Base-by-base conservation (phyloP, 2,888 invertebrate species). In the Drosophila parthenogenetica region DNA sequence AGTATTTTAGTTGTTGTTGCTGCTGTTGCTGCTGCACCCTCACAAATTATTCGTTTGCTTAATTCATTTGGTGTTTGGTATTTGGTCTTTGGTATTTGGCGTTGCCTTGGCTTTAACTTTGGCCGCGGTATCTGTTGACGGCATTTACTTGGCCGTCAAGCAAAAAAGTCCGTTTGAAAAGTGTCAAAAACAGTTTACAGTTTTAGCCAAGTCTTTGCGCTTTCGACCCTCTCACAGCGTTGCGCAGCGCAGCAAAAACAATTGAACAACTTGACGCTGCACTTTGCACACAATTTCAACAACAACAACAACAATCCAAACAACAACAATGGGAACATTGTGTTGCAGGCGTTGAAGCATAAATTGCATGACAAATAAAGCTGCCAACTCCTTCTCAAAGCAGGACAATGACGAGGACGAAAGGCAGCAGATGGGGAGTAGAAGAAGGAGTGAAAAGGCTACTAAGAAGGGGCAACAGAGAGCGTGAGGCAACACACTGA, bases 171-270 rank as follows among this genome's bases (percentile, higher is more conserved):
- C 81, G 85, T 81, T 81, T 77, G 84, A 50, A 70, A 85, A 81
- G 88, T 83, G 87, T 89, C 85, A 84, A 75, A 75, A 84, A 64
- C 89, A 78, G 86, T 75, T 84, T 75, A 61, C 64, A 81, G 75
- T 60, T 73, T 59, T 69, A 35, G 69, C 50, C 50, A 50, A 50
- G 35, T 50, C 49, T n/a, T 19, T 11, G 32, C 7, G 29, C 35
- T 35, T 3, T 17, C 2, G 3, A 13, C 17, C 49, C 7, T 7
- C 49, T 46, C 45, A 29, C 45, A 32, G 45, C 17, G 29, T 37
- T 45, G 40, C 35, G 45, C 45, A 19, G 45, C 17, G 37, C 42
- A 49, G 40, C 68, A 29, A 48, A 62, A 68, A 69, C 67, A 75
- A 67, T 69, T 58, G 67, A 63, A 50, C 61, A 80, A 78, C 77